Evolutionary conservation across 2,797 vertebrate species (phyloP).

Genomic region (Neoniphon sammara): DNA sequence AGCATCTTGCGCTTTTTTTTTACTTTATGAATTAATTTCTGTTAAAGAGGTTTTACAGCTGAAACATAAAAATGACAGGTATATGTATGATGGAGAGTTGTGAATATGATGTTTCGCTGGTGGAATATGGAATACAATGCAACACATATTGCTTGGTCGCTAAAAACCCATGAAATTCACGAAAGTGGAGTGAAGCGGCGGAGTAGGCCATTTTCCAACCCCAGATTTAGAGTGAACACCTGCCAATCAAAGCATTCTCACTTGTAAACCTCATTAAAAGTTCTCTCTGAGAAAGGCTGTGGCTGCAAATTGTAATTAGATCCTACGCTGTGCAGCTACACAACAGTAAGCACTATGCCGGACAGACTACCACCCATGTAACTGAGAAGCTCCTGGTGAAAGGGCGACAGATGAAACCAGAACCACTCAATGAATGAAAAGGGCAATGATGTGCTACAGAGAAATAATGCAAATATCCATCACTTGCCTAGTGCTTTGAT

Average conservation of each 20-base stretch:
- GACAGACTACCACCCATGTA: background rate
- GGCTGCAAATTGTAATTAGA: conserved; percentile 42
- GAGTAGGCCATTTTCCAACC: background rate
- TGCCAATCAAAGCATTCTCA: conserved; percentile 43
- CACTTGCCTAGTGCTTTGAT: background rate
- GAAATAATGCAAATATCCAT: background rate
- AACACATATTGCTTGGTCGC: background rate
- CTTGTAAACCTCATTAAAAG: conserved; percentile 36
- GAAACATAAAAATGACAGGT: background rate
- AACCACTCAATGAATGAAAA: background rate
- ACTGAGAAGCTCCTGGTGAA: conserved; percentile 10
- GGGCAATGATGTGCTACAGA: background rate
- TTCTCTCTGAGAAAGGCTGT: conserved; percentile 15
- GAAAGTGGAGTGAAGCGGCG: background rate
- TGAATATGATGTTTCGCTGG: background rate
- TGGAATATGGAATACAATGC: background rate
- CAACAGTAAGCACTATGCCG: conserved; percentile 21
- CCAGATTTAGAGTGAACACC: background rate
- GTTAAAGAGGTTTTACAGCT: background rate
- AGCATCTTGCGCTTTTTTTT: background rate
- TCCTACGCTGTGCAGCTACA: background rate
- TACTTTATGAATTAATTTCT: background rate
- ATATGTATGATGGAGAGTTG: background rate
- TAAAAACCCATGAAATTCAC: background rate
- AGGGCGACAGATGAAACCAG: background rate